Percentiles rank a stretch among this genome's conserved stretches.
phyloP scores from a whole-genome alignment of 2,888 invertebrate genomes.

The Tricholauxania praeusta region DNA sequence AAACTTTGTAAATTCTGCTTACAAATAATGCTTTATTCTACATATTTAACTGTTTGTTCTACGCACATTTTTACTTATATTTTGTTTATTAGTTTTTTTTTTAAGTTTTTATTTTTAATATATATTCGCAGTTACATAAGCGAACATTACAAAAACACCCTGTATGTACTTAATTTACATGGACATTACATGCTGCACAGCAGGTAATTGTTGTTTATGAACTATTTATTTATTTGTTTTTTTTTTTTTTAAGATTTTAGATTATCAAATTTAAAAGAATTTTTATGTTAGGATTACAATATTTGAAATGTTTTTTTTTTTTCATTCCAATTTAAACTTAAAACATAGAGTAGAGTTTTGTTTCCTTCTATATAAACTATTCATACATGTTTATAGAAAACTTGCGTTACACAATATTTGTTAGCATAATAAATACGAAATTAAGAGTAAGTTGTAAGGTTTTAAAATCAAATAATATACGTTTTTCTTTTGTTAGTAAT shows the following conservation, averaged over 20 bases:
- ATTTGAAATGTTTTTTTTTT: slow-evolving; percentile 19
- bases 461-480: slow-evolving; percentile 28
- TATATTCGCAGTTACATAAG: slow-evolving; percentile 42
- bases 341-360: slow-evolving; percentile 24
- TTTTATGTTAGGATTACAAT: slow-evolving; percentile 22
- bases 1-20: slow-evolving; percentile 34
- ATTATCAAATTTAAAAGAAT: slow-evolving; percentile 28
- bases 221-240: slow-evolving; percentile 9
- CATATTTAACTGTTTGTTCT: slow-evolving; percentile 44
- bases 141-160: slow-evolving; percentile 42
- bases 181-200: slow-evolving; percentile 60
- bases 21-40: slow-evolving; percentile 47
- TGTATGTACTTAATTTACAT: slow-evolving; percentile 59
- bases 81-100: slow-evolving; percentile 20
- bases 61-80: slow-evolving; percentile 40
- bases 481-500: slow-evolving; percentile 2
- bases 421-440: slow-evolving; percentile 38
- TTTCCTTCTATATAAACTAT: neutral
- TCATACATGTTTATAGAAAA: slow-evolving; percentile 25
- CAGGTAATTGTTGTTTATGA: slow-evolving; percentile 53
- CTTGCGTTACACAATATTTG: slow-evolving; percentile 30
- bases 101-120: slow-evolving; percentile 25
- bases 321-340: slow-evolving; percentile 31
- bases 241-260: neutral
- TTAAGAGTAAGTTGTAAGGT: slow-evolving; percentile 29